Conservation (phyloP, 2,797 vertebrate genomes). For the Podarcis lilfordi region DNA sequence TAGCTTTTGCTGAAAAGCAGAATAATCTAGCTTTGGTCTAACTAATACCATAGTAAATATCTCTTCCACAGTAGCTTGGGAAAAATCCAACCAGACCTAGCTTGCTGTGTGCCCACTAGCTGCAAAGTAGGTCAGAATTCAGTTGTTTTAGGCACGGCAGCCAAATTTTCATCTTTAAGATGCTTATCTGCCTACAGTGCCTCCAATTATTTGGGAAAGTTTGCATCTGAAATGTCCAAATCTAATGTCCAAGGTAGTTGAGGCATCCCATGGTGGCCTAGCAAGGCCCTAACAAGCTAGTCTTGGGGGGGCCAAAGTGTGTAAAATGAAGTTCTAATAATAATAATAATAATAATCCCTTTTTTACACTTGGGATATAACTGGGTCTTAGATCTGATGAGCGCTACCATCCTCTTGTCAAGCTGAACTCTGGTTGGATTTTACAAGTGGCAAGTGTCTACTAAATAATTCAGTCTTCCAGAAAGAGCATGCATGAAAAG, state of each 20-base stretch:
- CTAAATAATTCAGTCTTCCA: constrained; percentile 65
- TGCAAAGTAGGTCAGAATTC: background rate
- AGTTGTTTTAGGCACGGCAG: background rate
- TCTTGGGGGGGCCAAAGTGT: background rate
- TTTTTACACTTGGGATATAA: background rate
- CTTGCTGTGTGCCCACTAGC: background rate
- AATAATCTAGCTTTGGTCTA: constrained; percentile 67
- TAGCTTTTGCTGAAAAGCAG: constrained; percentile 72
- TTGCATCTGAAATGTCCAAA: background rate
- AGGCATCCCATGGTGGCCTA: background rate
- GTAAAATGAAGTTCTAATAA: background rate
- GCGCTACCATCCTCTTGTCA: background rate
- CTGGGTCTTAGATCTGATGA: background rate
- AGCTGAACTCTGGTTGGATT: constrained; percentile 71
- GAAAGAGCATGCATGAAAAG: constrained; percentile 63
- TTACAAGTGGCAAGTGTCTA: constrained; percentile 65
- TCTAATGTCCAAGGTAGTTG: background rate
- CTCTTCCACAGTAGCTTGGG: constrained; percentile 58
- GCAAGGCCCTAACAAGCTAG: background rate
- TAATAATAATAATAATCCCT: background rate
- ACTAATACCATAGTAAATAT: constrained; percentile 65
- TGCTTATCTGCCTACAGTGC: background rate
- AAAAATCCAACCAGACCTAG: constrained; percentile 63
- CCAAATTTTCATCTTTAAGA: background rate
- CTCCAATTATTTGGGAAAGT: background rate